Conservation (phyloP, 2,888 invertebrate genomes). For the Xylota segnis region DNA sequence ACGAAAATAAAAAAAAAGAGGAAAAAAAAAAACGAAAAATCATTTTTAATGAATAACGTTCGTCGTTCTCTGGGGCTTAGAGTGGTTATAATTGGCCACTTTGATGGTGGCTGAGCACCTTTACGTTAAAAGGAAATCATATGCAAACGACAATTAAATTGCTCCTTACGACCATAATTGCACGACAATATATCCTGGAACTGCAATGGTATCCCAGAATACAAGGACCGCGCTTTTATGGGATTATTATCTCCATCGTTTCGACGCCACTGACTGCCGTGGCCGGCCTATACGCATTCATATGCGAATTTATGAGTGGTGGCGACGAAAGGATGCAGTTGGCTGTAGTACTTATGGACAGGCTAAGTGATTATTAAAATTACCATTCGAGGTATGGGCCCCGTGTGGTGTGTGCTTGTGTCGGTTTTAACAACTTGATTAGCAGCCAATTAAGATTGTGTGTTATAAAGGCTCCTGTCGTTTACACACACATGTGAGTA, state of each 20-base stretch:
- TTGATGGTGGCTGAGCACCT: slow-evolving; percentile 24
- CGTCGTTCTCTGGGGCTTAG: not conserved
- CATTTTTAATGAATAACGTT: slow-evolving; percentile 50
- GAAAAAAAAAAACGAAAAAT: too few species aligned
- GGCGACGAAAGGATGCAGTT: slow-evolving; percentile 32
- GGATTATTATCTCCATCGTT: slow-evolving; percentile 68
- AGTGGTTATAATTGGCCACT: slow-evolving; percentile 51
- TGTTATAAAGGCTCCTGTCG: slow-evolving; percentile 17
- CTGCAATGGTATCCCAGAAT: not conserved
- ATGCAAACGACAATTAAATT: slow-evolving; percentile 60
- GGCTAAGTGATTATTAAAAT: slow-evolving; percentile 63
- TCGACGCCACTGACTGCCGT: slow-evolving; percentile 5
- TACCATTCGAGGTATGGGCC: not conserved
- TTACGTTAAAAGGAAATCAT: slow-evolving; percentile 29
- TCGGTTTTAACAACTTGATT: slow-evolving; percentile 71
- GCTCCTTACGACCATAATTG: slow-evolving; percentile 53
- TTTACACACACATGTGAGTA: not conserved
- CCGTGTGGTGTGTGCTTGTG: slow-evolving; percentile 26
- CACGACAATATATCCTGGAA: slow-evolving; percentile 44
- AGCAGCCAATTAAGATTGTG: slow-evolving; percentile 72
- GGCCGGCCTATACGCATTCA: slow-evolving; percentile 29
- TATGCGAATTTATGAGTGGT: slow-evolving; percentile 63
- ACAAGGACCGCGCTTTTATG: slow-evolving; percentile 49
- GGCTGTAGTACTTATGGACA: slow-evolving; percentile 16
- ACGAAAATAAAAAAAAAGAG: slow-evolving; percentile 37